phyloP scores from a whole-genome alignment of 2,888 invertebrate genomes.

The Ornithoptera alexandrae region DNA sequence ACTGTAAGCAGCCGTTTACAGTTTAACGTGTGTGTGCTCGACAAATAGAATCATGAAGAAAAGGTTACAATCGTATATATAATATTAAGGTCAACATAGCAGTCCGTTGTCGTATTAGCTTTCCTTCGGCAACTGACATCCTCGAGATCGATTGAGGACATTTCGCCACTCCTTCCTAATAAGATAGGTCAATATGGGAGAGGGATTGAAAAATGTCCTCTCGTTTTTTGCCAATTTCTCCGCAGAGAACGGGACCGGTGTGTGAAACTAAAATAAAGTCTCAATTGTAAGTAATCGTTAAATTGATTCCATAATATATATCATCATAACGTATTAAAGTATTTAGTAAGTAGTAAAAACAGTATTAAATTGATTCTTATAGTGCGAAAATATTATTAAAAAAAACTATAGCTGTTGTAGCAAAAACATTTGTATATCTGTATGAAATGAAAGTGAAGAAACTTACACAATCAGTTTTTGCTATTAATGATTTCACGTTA shows the following conservation, averaged over 20 bases:
- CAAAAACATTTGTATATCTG: too few relatives aligned
- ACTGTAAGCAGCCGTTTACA: too few relatives aligned
- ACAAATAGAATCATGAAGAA: not conserved
- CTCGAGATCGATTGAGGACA: constrained; percentile 4
- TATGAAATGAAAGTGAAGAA: too few relatives aligned
- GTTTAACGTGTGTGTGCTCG: too few relatives aligned
- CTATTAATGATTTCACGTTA: not conserved
- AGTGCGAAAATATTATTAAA: too few relatives aligned
- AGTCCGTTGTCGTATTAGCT: constrained; percentile 17
- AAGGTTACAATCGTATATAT: constrained; percentile 15
- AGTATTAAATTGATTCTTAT: too few relatives aligned
- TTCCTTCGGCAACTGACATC: constrained; percentile 10
- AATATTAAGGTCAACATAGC: constrained; percentile 20
- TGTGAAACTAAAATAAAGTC: not conserved
- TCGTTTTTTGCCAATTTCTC: not conserved
- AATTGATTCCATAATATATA: not conserved
- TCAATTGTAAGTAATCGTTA: not conserved
- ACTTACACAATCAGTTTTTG: not conserved
- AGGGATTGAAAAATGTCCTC: constrained; percentile 5
- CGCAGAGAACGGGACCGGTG: not conserved
- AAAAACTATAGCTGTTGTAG: too few relatives aligned
- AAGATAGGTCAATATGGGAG: constrained; percentile 8
- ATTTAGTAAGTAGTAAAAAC: too few relatives aligned
- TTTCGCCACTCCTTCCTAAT: constrained; percentile 19
- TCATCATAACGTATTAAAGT: not conserved